Conservation (phyloP, 2,113 vertebrate genomes). For the Campylomormyrus tamandua region DNA sequence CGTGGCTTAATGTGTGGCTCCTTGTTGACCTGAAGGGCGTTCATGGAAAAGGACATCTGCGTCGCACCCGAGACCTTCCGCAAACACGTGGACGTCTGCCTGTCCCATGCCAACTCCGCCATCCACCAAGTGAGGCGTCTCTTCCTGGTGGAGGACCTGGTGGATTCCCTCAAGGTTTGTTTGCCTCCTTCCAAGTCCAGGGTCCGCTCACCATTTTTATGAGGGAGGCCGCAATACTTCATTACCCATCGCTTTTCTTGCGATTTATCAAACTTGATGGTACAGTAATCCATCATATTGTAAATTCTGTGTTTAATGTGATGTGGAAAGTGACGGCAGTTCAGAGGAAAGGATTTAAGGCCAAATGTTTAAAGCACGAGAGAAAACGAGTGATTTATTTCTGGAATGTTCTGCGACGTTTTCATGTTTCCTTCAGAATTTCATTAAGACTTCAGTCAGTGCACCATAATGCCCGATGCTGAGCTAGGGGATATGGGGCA, state of each 20-base stretch:
- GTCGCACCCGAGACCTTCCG: conserved; percentile 61
- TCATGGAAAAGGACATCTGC: conserved; percentile 60
- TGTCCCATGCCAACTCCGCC: conserved; percentile 59
- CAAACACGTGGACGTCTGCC: conserved; percentile 50
- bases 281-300: background rate
- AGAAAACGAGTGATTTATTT: background rate
- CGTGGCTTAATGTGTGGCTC: background rate
- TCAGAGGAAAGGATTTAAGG: background rate
- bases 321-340: background rate
- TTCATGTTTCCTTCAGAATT: background rate
- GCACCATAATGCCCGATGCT: background rate
- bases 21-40: conserved; percentile 33
- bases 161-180: conserved; percentile 72
- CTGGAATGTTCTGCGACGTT: background rate
- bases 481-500: background rate
- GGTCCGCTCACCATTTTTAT: background rate
- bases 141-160: conserved; percentile 72
- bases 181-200: background rate
- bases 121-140: conserved; percentile 57
- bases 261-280: background rate
- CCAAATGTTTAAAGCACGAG: background rate
- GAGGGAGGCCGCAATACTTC: background rate
- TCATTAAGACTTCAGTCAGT: background rate
- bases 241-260: background rate
- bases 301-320: background rate